A percentile compares a stretch with the other conserved stretches of the same genome.
Conservation (phyloP, 2,888 invertebrate species). For the Gnatocerus cornutus region DNA sequence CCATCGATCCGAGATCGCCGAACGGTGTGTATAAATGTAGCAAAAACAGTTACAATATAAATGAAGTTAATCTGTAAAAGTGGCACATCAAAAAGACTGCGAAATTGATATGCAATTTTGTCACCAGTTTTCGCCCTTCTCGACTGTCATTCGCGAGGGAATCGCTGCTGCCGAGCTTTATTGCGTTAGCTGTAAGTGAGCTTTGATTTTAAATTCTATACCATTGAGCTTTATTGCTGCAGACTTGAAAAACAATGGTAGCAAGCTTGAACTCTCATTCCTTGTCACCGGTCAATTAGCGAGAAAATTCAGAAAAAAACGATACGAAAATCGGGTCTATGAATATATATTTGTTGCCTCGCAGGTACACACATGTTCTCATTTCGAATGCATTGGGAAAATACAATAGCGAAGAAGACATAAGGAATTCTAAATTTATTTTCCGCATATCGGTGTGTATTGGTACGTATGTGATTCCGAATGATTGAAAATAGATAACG, state of each 20-base stretch:
- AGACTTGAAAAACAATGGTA: conserved; percentile 48
- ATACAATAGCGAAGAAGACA: conserved; percentile 58
- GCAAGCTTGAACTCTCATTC: conserved; percentile 14
- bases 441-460: conserved; percentile 54
- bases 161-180: conserved; percentile 55
- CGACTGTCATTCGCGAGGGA: conserved; percentile 52
- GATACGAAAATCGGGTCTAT: conserved; percentile 47
- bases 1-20: conserved; percentile 27
- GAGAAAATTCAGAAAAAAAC: background rate
- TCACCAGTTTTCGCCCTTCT: conserved; percentile 57
- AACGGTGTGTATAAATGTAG: conserved; percentile 48
- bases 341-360: conserved; percentile 60
- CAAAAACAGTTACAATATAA: conserved; percentile 49
- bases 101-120: conserved; percentile 65
- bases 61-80: conserved; percentile 58
- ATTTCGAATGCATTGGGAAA: conserved; percentile 62
- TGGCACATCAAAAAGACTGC: conserved; percentile 62
- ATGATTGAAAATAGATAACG: conserved; percentile 63
- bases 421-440: conserved; percentile 60
- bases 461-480: conserved; percentile 64
- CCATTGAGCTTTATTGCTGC: conserved; percentile 52
- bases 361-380: conserved; percentile 57
- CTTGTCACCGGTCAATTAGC: background rate
- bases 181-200: conserved; percentile 61
- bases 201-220: conserved; percentile 66